Evolutionary conservation across 2,888 invertebrate species (phyloP), one percentile per base, ranked within the genome.

Genomic region (Drosophila mayaguana): DNA sequence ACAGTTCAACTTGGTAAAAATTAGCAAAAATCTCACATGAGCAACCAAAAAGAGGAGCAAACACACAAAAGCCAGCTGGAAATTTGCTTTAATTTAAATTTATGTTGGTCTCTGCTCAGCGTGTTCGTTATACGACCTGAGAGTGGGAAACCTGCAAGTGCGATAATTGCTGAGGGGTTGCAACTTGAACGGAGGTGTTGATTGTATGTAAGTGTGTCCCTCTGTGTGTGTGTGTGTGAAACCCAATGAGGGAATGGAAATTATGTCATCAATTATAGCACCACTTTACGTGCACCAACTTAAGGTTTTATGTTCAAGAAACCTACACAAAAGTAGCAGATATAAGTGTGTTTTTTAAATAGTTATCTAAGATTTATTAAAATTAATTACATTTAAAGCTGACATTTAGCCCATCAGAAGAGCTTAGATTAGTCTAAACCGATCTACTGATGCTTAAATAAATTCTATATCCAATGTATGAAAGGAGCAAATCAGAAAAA

Each of bases 1-100:
- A 86, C 85, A 83, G 85, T 86, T 90, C 88, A 86, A 86, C 89
- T 86, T 86, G 87, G 66, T 75, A 73, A 83, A 81, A 90, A 85
- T 85, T 82, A 88, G 83, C 72, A 78, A 82, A 85, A 89, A 88
- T 83, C 77, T 85, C 88, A 79, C 75, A 75, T 57, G 22, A 65
- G 54, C 57, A 63, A 61, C 54, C 57, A 51, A 51, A 62, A 66
- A 63, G 25, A 43, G 67, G 20, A 34, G 22, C 50, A 53, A 45
- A 53, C 59, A 25, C 50, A 51, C 57, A 60, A 36, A 62, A 62
- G 46, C 43, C 63, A 62, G 51, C 57, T 46, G 63, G 63, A 84
- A 67, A 65, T 68, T 79, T 76, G 50, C 66, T 56, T 73, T 70
- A 83, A 88, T 88, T 82, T 72, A 85, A 83, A 87, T 81, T 78